phyloP scores from a whole-genome alignment of 2,113 vertebrate species.

The Myiozetetes cayanensis region DNA sequence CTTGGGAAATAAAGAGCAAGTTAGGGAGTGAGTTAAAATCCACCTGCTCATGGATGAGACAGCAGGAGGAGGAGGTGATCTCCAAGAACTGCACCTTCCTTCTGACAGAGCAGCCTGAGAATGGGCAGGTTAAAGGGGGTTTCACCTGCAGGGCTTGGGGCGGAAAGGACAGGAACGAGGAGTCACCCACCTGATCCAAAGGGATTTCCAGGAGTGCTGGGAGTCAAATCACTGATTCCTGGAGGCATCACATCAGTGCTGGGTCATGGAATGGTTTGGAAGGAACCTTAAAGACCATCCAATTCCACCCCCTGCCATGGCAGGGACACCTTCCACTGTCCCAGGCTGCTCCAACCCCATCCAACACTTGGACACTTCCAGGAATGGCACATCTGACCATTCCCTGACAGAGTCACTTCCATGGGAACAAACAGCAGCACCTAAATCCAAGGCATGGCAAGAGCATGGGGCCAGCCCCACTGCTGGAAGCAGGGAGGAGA shows the following conservation, averaged over 20 bases:
- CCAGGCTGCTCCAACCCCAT: neutral
- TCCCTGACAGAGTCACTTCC: neutral
- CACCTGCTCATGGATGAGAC: accelerated
- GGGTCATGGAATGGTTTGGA: neutral
- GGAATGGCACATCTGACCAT: neutral
- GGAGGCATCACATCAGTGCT: neutral
- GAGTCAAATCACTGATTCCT: neutral
- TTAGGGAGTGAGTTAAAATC: accelerated
- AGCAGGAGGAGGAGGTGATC: accelerated
- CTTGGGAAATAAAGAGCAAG: neutral
- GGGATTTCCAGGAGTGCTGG: accelerated
- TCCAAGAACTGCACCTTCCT: neutral
- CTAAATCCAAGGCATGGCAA: accelerated
- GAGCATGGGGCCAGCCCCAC: neutral
- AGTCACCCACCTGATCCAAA: neutral
- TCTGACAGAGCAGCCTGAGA: too few relatives aligned
- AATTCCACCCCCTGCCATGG: neutral
- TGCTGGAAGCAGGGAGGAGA: neutral
- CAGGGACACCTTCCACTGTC: neutral
- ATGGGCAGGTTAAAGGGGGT: neutral
- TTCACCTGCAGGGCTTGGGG: neutral
- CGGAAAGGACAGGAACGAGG: neutral
- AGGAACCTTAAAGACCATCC: neutral
- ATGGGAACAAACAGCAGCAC: neutral
- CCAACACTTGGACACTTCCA: neutral